Conservation (phyloP, 2,888 invertebrate species). For the Therioaphis trifolii region DNA sequence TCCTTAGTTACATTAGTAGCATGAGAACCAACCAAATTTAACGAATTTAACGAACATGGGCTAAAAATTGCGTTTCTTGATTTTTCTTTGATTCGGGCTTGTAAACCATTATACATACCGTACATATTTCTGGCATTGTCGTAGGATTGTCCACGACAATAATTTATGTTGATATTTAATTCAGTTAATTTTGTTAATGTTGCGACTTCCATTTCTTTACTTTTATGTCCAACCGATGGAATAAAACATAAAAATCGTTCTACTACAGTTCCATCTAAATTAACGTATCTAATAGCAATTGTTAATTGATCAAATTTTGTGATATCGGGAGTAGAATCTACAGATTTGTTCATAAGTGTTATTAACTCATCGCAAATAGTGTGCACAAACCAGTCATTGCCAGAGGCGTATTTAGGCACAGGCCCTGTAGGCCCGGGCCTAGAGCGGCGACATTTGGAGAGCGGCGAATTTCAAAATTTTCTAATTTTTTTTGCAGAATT, state of each 20-base stretch:
- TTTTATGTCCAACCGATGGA: constrained; percentile 20
- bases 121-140: constrained; percentile 24
- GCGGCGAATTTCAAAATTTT: constrained; percentile 63
- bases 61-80: constrained; percentile 11
- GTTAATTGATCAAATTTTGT: constrained; percentile 27
- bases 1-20: constrained; percentile 7
- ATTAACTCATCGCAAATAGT: constrained; percentile 39
- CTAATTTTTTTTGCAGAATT: no score
- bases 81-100: constrained; percentile 4
- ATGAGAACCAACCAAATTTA: constrained; percentile 12
- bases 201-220: background rate
- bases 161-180: constrained; percentile 15
- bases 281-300: constrained; percentile 19
- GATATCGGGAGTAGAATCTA: constrained; percentile 26
- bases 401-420: no score
- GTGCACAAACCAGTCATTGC: constrained; percentile 28
- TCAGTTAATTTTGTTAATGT: constrained; percentile 20
- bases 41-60: background rate
- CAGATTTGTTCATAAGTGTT: constrained; percentile 12
- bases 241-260: constrained; percentile 22
- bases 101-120: constrained; percentile 10
- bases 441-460: constrained; percentile 52
- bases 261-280: constrained; percentile 16
- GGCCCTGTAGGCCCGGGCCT: no score
- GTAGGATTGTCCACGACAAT: constrained; percentile 23